These are phyloP conservation scores for Hirundo rustica DNA, from an alignment of 2,797 vertebrate genomes.

Conservation along the genomic window DNA sequence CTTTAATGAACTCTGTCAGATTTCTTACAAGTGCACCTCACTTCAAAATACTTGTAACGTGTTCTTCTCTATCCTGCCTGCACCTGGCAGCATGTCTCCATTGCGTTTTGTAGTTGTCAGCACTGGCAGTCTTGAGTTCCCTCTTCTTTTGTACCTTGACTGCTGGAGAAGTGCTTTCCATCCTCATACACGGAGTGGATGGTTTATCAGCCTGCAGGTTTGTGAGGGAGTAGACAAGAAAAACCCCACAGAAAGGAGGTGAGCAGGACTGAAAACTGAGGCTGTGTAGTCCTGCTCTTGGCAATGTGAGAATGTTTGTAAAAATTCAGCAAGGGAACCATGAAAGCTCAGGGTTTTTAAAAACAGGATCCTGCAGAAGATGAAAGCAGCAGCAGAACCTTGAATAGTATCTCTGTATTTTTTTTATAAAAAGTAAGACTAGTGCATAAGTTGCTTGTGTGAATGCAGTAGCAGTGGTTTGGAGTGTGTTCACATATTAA, in stretches of 20 bases:
- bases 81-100: neutral
- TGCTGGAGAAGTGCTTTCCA: neutral
- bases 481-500: neutral
- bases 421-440: neutral
- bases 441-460: neutral
- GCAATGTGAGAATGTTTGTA: neutral
- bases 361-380: neutral
- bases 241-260: neutral
- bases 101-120: fast-evolving
- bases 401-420: neutral
- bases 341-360: neutral
- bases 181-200: neutral
- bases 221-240: neutral
- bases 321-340: neutral
- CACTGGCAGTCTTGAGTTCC: neutral
- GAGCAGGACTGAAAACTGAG: neutral
- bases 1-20: neutral
- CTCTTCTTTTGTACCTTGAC: neutral
- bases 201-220: neutral
- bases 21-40: neutral
- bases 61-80: neutral
- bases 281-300: neutral
- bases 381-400: neutral
- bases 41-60: neutral
- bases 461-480: neutral